Percentiles rank a stretch among this genome's conserved stretches.
Evolutionary conservation across 2,888 invertebrate species (phyloP).

Genomic region (Hemicrepidius hirtus): DNA sequence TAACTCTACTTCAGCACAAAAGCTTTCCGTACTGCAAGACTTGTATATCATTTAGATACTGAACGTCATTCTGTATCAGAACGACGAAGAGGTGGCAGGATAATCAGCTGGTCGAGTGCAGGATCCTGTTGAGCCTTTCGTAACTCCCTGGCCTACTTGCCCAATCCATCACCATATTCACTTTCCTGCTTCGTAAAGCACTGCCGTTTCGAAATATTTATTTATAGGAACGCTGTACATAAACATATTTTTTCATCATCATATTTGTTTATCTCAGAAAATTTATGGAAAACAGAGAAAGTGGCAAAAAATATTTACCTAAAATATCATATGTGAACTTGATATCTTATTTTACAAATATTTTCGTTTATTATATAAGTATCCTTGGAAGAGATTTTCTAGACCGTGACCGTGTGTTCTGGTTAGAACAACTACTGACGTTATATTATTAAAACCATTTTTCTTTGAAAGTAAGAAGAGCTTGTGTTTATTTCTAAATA

Average conservation of each 20-base stretch:
- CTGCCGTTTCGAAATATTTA: conserved; percentile 36
- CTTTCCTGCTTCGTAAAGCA: conserved; percentile 45
- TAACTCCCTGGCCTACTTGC: conserved; percentile 73
- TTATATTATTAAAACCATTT: conserved; percentile 4
- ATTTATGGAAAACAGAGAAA: background rate
- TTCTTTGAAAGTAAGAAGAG: background rate
- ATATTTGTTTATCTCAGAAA: background rate
- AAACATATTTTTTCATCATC: conserved; percentile 37
- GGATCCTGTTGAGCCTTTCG: conserved; percentile 73
- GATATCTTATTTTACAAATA: background rate
- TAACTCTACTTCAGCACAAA: conserved; percentile 33
- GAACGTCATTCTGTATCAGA: conserved; percentile 63
- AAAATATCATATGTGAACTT: no score
- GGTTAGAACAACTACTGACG: background rate
- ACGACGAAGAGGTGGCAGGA: conserved; percentile 67
- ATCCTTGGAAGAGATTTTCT: no score
- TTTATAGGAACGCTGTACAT: conserved; percentile 29
- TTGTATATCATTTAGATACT: conserved; percentile 61
- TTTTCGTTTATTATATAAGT: no score
- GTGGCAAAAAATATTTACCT: background rate
- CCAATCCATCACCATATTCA: conserved; percentile 73
- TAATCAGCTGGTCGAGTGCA: conserved; percentile 73
- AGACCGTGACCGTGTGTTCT: background rate
- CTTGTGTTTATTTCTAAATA: conserved; percentile 42
- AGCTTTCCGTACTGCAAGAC: conserved; percentile 42